These are phyloP conservation scores for Rhaphigaster nebulosa DNA, from an alignment of 2,888 invertebrate genomes.

Conservation along the genomic window DNA sequence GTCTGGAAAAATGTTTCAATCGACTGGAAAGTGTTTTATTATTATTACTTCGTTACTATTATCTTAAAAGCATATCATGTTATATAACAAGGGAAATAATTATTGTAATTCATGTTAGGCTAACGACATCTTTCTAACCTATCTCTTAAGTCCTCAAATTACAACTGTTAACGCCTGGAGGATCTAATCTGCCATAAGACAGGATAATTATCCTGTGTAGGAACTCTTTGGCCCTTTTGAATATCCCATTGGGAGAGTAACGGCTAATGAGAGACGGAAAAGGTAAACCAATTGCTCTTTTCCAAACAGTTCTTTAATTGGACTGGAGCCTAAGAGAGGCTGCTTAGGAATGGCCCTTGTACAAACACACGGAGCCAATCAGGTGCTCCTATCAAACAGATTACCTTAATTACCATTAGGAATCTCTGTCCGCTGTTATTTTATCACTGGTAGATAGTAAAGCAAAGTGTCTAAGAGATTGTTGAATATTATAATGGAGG, in stretches of 20 bases:
- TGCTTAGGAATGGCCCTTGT: constrained; percentile 8
- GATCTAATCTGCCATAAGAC: background rate
- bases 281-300: constrained; percentile 31
- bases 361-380: constrained; percentile 5
- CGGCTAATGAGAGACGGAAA: background rate
- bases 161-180: background rate
- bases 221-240: background rate
- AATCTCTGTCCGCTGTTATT: background rate
- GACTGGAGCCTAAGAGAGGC: background rate
- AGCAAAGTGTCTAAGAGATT: too few species aligned
- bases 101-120: too few species aligned
- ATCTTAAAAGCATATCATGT: too few species aligned
- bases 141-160: too few species aligned
- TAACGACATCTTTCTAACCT: too few species aligned
- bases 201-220: background rate
- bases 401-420: background rate
- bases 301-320: constrained; percentile 38
- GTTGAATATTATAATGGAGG: too few species aligned
- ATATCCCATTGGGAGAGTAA: background rate
- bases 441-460: background rate
- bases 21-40: too few species aligned
- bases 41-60: too few species aligned
- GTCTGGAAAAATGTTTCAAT: too few species aligned
- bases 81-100: too few species aligned
- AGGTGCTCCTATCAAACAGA: background rate